phyloP scores from a whole-genome alignment of 2,888 invertebrate species.

The Stenchaetothrips biformis region DNA sequence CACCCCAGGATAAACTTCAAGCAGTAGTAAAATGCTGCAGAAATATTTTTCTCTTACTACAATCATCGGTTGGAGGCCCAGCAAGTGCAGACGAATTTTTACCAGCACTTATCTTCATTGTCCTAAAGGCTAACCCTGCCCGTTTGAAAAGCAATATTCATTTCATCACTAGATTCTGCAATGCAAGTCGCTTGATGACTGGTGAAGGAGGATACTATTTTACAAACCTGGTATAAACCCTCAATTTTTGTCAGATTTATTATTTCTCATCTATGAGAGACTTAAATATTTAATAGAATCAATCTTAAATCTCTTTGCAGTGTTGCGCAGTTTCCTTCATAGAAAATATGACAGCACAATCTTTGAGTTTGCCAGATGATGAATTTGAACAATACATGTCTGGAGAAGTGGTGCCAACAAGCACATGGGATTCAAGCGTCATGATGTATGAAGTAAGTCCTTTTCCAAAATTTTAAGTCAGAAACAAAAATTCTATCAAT shows the following conservation, averaged over 20 bases:
- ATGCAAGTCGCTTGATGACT: constrained; percentile 87
- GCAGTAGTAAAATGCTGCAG: constrained; percentile 89
- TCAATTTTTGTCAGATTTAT: constrained; percentile 31
- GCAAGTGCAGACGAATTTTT: constrained; percentile 98
- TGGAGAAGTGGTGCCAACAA: constrained; percentile 81
- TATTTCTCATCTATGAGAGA: constrained; percentile 30
- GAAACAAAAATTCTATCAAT: constrained; percentile 35
- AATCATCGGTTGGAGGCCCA: constrained; percentile 63
- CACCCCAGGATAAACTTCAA: constrained; percentile 88
- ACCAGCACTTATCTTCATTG: constrained; percentile 94
- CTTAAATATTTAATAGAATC: background rate
- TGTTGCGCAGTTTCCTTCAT: constrained; percentile 98
- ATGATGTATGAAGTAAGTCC: constrained; percentile 66
- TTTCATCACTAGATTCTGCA: constrained; percentile 93
- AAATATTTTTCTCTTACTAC: constrained; percentile 80
- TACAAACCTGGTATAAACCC: constrained; percentile 78
- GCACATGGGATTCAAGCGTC: constrained; percentile 74
- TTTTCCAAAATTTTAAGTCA: background rate
- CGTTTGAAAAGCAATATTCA: constrained; percentile 95
- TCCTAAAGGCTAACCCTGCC: constrained; percentile 96
- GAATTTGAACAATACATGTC: constrained; percentile 94
- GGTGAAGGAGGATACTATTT: constrained; percentile 99
- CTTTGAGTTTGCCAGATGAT: constrained; percentile 81
- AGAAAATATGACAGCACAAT: constrained; percentile 90
- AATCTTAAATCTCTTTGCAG: constrained; percentile 49